Percentiles rank a stretch among this genome's conserved stretches.
Conservation (phyloP, 2,888 invertebrate species). For the Fabriciana adippe region DNA sequence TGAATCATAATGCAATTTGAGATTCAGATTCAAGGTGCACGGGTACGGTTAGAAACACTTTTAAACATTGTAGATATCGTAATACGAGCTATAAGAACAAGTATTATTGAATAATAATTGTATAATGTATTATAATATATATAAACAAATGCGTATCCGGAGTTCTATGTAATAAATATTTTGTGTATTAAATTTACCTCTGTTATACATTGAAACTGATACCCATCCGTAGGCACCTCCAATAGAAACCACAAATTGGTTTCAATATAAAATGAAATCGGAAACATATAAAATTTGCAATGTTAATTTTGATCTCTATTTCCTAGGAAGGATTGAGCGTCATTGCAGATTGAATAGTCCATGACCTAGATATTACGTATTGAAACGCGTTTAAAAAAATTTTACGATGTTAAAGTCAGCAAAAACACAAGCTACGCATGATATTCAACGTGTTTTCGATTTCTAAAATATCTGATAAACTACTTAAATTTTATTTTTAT, state of each 20-base stretch:
- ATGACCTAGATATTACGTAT: conserved; percentile 52
- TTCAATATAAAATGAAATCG: conserved; percentile 43
- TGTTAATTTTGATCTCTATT: conserved; percentile 63
- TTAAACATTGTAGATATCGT: background rate
- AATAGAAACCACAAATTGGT: conserved; percentile 21
- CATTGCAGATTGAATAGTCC: conserved; percentile 47
- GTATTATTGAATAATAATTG: too few species aligned
- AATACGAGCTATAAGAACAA: too few species aligned
- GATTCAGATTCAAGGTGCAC: conserved; percentile 58
- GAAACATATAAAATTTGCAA: conserved; percentile 59
- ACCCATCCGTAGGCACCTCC: background rate
- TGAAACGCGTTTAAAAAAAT: conserved; percentile 53
- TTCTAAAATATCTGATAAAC: conserved; percentile 14
- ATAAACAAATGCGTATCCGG: too few species aligned
- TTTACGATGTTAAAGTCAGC: conserved; percentile 23
- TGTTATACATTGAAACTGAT: background rate
- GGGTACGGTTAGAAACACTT: conserved; percentile 12
- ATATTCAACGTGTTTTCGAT: conserved; percentile 19
- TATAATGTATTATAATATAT: too few species aligned
- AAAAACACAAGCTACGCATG: conserved; percentile 13
- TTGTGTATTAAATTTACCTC: too few species aligned
- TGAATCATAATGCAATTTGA: conserved; percentile 59
- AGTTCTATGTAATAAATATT: too few species aligned
- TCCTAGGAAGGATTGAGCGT: conserved; percentile 45
- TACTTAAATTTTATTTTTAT: background rate